phyloP scores from a whole-genome alignment of 1,140 invertebrate species.

The Saccostrea cuccullata region DNA sequence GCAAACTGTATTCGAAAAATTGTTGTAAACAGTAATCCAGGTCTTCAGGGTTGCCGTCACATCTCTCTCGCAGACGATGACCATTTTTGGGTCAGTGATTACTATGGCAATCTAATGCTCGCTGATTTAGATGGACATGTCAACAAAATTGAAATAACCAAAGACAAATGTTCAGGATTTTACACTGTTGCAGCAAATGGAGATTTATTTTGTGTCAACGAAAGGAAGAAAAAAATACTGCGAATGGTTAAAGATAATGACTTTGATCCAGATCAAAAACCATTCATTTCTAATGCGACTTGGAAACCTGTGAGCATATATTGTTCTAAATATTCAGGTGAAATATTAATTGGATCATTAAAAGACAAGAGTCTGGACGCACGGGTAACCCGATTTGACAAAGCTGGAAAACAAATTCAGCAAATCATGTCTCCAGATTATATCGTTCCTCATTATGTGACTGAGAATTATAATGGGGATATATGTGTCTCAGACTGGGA shows the following conservation, averaged over 20 bases:
- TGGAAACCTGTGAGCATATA: background rate
- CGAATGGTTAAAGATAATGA: background rate
- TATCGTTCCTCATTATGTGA: background rate
- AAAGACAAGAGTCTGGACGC: background rate
- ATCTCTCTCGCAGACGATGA: background rate
- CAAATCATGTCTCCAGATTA: background rate
- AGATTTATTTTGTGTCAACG: background rate
- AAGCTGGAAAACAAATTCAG: background rate
- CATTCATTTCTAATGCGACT: background rate
- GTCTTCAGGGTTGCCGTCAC: background rate
- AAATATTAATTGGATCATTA: background rate
- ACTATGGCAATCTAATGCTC: background rate
- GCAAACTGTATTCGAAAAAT: background rate
- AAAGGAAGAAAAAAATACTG: background rate
- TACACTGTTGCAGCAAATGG: background rate
- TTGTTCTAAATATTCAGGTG: background rate
- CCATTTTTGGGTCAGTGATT: background rate
- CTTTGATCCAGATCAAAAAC: background rate
- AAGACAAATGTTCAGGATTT: background rate
- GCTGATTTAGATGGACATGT: background rate
- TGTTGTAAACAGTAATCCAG: background rate
- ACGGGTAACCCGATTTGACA: background rate
- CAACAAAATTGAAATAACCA: background rate
- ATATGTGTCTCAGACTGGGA: background rate
- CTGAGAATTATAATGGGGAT: slow-evolving; percentile 1